These are phyloP conservation scores for Salticus scenicus DNA, from an alignment of 2,888 invertebrate species.

Conservation along the genomic window DNA sequence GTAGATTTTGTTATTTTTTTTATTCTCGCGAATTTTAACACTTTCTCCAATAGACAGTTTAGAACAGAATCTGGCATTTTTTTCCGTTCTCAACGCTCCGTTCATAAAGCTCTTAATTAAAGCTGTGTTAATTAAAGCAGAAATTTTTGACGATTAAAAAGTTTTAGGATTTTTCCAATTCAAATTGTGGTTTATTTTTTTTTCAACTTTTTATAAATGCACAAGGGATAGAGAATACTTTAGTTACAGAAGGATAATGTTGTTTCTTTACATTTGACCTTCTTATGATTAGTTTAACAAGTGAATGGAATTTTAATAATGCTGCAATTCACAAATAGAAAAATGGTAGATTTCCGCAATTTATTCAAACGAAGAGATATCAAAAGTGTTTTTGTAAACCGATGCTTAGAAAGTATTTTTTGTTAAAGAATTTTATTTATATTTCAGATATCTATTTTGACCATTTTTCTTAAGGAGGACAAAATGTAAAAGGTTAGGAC, in stretches of 20 bases:
- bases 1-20: slow-evolving; percentile 7
- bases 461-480: no score
- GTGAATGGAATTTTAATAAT: not conserved
- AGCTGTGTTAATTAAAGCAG: slow-evolving; percentile 51
- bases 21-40: slow-evolving; percentile 9
- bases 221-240: slow-evolving; percentile 16
- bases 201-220: not conserved
- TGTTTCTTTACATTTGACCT: slow-evolving; percentile 4
- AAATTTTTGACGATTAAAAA: slow-evolving; percentile 55
- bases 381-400: no score
- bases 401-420: no score
- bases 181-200: not conserved
- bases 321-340: no score
- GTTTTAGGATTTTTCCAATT: slow-evolving; percentile 15
- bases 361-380: no score
- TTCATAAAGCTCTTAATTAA: slow-evolving; percentile 48
- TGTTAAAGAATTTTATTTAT: no score
- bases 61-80: slow-evolving; percentile 16
- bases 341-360: no score
- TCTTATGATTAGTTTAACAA: not conserved
- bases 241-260: slow-evolving; percentile 7
- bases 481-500: no score
- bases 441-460: no score
- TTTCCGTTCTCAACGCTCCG: slow-evolving; percentile 9
- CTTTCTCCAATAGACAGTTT: slow-evolving; percentile 11